Evolutionary conservation across 23 tunicate species (phyloP), one percentile per base, ranked within the genome.

Genomic region (Trididemnum clinides): DNA sequence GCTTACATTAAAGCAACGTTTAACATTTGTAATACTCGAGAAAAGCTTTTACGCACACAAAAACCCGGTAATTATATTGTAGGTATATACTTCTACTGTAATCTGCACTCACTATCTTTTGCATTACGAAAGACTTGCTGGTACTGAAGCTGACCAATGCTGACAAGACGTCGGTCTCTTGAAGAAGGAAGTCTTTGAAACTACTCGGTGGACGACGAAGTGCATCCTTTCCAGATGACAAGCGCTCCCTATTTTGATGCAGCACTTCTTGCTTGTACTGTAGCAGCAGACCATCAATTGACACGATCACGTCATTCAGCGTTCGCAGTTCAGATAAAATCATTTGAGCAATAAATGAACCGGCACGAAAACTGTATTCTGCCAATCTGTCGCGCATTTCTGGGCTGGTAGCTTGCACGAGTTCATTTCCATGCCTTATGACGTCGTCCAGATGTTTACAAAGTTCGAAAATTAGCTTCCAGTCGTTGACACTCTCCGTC

Each of bases 391-490:
- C 65, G 29, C 54, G 71, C 19, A 69, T 28, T n/a, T 27, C 21
- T 1, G 66, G 49, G 2, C 28, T 64, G 15, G 50, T 33, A 20
- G 15, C 71, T 28, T 21, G 35, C 71, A 50, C 12, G 28, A 63
- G 34, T 6, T 49, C 36, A 2, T 36, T 59, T 3, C 86, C 85
- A 20, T 19, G 80, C 38, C 29, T 33, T 7, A 87, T 49, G 12
- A 87, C 35, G 10, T 28, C 73, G 21, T 83, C 79, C 36, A 92
- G 71, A 2, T 65, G 77, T 33, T 36, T 63, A 69, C 97, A 92
- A 7, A 82, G 59, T 2, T 77, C 76, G 10, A 86, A 57, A 4
- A 92, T 71, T 25, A 32, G 23, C n/a, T 87, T 28, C 91, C 91
- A 92, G 54, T 92, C 91, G 38, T 82, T 31, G 20, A 38, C 26